Conservation (phyloP, 1,140 invertebrate genomes). For the Drosophila miranda region DNA sequence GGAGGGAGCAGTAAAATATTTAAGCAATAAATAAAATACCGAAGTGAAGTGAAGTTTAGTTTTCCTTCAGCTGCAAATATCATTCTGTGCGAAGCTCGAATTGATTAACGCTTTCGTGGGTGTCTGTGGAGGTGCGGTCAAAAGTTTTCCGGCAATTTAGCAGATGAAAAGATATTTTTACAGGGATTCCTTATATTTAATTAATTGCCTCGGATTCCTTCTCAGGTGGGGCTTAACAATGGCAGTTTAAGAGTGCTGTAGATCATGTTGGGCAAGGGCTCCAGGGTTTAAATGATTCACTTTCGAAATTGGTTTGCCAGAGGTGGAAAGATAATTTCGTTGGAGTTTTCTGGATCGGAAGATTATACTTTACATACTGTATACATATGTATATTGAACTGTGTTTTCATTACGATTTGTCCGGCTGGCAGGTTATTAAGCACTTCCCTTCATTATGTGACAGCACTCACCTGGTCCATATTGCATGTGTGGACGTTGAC, state of each 20-base stretch:
- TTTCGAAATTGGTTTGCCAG: not conserved
- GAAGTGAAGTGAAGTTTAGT: slow-evolving; percentile 53
- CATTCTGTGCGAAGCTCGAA: slow-evolving; percentile 21
- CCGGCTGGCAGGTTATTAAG: slow-evolving; percentile 20
- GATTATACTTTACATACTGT: too few species aligned
- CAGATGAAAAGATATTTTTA: slow-evolving; percentile 64
- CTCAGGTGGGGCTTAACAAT: slow-evolving; percentile 34
- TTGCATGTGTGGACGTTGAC: too few species aligned
- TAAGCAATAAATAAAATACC: slow-evolving; percentile 65
- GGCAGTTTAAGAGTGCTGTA: slow-evolving; percentile 10
- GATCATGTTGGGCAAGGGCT: slow-evolving; percentile 1
- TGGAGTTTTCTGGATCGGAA: too few species aligned
- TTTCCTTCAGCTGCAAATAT: slow-evolving; percentile 24
- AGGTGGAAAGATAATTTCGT: not conserved
- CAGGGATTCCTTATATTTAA: slow-evolving; percentile 55
- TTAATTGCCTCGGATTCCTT: slow-evolving; percentile 45
- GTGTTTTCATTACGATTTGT: too few species aligned
- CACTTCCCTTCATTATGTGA: slow-evolving; percentile 24
- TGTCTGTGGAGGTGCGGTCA: not conserved
- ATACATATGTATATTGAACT: too few species aligned
- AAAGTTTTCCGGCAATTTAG: slow-evolving; percentile 47
- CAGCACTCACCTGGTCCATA: slow-evolving; percentile 25
- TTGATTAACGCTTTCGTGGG: slow-evolving; percentile 8
- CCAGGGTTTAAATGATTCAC: not conserved
- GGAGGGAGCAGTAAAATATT: slow-evolving; percentile 39